These are phyloP conservation scores for Phocides pigmalion DNA, from an alignment of 1,140 invertebrate genomes.

Conservation along the genomic window DNA sequence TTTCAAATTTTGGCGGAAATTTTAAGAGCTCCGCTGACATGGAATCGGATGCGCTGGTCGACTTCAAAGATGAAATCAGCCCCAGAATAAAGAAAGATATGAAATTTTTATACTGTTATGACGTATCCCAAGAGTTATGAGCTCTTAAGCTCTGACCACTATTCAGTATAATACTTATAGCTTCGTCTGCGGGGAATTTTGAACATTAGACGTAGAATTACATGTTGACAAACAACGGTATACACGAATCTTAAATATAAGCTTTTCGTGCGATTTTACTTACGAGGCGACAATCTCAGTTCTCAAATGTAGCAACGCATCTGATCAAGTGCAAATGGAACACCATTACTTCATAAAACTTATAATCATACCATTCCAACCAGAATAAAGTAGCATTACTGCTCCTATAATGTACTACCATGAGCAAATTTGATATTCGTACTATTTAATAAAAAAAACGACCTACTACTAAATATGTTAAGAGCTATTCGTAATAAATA, in stretches of 20 bases:
- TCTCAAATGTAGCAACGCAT: no score
- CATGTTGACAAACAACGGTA: slow-evolving; percentile 18
- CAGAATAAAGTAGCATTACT: no score
- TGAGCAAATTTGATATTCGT: no score
- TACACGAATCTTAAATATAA: background rate
- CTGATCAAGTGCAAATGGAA: no score
- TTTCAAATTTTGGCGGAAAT: slow-evolving; percentile 10
- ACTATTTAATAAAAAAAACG: background rate
- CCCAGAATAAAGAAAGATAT: slow-evolving; percentile 25
- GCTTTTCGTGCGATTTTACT: background rate
- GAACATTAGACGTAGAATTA: slow-evolving; percentile 22
- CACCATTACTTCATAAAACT: no score
- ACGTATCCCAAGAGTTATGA: slow-evolving; percentile 22
- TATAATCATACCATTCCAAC: no score
- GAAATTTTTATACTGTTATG: slow-evolving; percentile 24
- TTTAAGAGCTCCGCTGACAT: slow-evolving; percentile 8
- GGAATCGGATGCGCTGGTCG: slow-evolving; percentile 2
- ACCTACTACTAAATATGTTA: background rate
- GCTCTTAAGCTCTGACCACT: slow-evolving; percentile 30
- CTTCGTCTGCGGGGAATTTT: slow-evolving; percentile 7
- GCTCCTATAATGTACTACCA: no score
- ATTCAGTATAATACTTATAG: slow-evolving; percentile 29
- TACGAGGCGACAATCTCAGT: no score
- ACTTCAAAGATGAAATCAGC: slow-evolving; percentile 22
- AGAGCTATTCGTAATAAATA: background rate